Base-by-base conservation (phyloP, 1,140 invertebrate species). In the Ceratosolen fusciceps region DNA sequence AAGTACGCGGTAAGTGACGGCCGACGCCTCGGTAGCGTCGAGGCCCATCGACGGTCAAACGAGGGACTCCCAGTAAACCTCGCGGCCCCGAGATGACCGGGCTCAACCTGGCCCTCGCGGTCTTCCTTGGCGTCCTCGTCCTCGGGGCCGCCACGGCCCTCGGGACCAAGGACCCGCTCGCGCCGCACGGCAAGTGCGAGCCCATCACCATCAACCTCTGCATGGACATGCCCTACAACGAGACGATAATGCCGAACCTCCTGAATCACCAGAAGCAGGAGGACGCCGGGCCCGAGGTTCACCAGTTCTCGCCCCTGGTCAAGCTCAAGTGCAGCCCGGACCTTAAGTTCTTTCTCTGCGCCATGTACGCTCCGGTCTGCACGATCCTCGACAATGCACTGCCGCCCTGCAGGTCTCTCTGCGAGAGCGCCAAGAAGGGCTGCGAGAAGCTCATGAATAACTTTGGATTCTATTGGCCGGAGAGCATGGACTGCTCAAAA, bases 231-330 rank as follows among this genome's bases (percentile, higher is more conserved):
- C 93, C 93, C 47, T 99, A 99, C 89, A 99, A 99, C 88, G 92
- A 95, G 89, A 99, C 98, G 0, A 98, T 98, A 77, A 97, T 98
- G 94, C 98, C 98, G 5, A 99, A 99, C 91, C 86, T 98, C 47
- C 90, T 99, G 81, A 95, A 96, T 74, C 98, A 99, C 85, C 93
- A 95, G 72, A 98, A 95, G 83, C 98, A 99, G 90, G 96, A 98
- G 84, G 98, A 99, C 83, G 98, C 98, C 26, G 97, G 96, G 1
- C 90, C 96, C 71, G 97, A 99, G 84, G 94, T 99, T 0, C 96
- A 98, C 87, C 96, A 98, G 86, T 99, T 97, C 87, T 96, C 96
- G 77, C 97, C 98, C 3, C 90, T 99, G n/a, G 95, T 99, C 1
- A 99, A 99, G 91, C 94, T 99, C 7, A 94, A 97, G 83, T 99